Percentiles rank a stretch among this genome's conserved stretches.
These are phyloP conservation scores for Pipistrellus pygmaeus DNA, from an alignment of 2,797 vertebrate genomes.

Conservation along the genomic window DNA sequence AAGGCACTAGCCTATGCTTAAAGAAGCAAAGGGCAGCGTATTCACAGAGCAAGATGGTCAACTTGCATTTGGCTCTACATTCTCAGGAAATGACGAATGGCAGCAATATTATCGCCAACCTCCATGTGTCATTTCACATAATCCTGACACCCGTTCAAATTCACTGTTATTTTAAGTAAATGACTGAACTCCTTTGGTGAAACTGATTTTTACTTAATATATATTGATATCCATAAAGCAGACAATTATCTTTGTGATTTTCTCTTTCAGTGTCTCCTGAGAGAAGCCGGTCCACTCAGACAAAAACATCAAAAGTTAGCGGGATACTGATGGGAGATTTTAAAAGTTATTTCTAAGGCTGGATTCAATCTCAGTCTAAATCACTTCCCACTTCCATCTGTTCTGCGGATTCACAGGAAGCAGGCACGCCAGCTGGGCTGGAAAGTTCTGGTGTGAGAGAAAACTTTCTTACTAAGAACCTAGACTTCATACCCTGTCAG, in stretches of 20 bases:
- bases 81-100: neutral
- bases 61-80: neutral
- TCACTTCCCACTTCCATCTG: constrained; percentile 52
- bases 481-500: constrained; percentile 52
- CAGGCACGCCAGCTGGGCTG: constrained; percentile 15
- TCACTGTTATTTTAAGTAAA: constrained; percentile 26
- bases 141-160: neutral
- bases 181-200: neutral
- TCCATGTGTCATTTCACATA: neutral
- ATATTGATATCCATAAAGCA: neutral
- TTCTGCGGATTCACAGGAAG: constrained; percentile 55
- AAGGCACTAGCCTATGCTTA: neutral
- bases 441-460: constrained; percentile 55
- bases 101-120: neutral
- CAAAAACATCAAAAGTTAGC: neutral
- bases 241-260: neutral
- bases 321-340: neutral
- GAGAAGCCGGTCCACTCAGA: neutral
- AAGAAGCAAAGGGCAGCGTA: neutral
- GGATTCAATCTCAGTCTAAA: constrained; percentile 62
- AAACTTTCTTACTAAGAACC: constrained; percentile 54
- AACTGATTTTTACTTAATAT: constrained; percentile 9
- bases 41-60: neutral
- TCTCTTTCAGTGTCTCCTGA: neutral
- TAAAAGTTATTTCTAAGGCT: neutral